Conservation (phyloP, 1,140 invertebrate genomes). For the Euwallacea fornicatus region DNA sequence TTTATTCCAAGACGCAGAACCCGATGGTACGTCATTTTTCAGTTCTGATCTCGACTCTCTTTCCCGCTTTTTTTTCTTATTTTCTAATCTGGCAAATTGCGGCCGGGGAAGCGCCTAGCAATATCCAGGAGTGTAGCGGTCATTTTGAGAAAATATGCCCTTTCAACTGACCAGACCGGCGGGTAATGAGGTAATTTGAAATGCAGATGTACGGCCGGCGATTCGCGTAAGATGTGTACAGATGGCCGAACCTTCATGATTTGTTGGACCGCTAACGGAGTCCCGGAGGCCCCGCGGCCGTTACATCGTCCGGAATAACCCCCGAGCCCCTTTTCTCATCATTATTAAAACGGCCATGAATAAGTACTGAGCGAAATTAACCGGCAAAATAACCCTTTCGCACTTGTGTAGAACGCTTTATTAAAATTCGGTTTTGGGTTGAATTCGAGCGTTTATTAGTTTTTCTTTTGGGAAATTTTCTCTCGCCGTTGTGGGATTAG, state of each 20-base stretch:
- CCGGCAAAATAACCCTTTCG: slow-evolving; percentile 36
- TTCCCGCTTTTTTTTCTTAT: not conserved
- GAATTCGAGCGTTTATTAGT: slow-evolving; percentile 1
- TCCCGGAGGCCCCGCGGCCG: slow-evolving; percentile 31
- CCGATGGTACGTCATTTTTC: too few relatives aligned
- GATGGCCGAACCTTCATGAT: slow-evolving; percentile 48
- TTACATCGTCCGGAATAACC: slow-evolving; percentile 18
- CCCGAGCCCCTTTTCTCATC: slow-evolving; percentile 31
- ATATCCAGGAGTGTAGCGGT: slow-evolving; percentile 29
- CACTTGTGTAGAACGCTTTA: slow-evolving; percentile 29
- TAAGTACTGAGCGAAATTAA: slow-evolving; percentile 40
- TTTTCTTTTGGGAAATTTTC: not conserved
- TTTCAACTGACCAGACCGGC: slow-evolving; percentile 28
- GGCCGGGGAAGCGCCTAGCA: not conserved
- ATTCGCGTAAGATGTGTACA: slow-evolving; percentile 48
- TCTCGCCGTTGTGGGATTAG: not conserved
- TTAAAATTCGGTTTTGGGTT: slow-evolving; percentile 29
- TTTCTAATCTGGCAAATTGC: slow-evolving; percentile 24
- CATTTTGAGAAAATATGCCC: slow-evolving; percentile 35
- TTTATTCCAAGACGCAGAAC: too few relatives aligned
- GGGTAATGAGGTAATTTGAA: slow-evolving; percentile 46
- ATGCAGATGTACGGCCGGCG: slow-evolving; percentile 48
- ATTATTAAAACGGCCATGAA: slow-evolving; percentile 42
- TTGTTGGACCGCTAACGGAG: slow-evolving; percentile 49
- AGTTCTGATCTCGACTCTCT: not conserved